Evolutionary conservation across 2,113 vertebrate species (phyloP).

Genomic region (Plotosus lineatus): DNA sequence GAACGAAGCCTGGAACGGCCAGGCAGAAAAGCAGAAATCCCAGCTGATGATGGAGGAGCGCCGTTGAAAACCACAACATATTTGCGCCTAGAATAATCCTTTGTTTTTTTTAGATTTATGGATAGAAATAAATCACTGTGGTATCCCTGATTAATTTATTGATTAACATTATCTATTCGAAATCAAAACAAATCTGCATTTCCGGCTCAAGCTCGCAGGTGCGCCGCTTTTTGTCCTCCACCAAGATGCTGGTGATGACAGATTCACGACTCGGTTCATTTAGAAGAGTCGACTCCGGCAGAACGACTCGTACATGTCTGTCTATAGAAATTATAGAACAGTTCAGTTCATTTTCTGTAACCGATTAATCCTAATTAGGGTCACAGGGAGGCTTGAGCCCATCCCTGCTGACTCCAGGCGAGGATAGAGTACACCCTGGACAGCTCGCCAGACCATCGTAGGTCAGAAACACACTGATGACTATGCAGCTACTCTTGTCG

Average conservation of each 20-base stretch:
- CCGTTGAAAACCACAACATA: neutral
- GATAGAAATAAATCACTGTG: neutral
- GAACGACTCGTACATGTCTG: neutral
- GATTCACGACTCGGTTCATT: conserved; percentile 8
- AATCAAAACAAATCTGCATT: neutral
- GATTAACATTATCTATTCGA: neutral
- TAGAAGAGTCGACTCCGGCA: neutral
- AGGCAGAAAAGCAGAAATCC: neutral
- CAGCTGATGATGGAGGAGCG: neutral
- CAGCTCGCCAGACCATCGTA: no score
- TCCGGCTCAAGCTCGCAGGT: conserved; percentile 19
- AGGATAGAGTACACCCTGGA: no score
- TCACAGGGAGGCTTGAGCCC: no score
- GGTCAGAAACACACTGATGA: no score
- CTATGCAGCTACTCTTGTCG: no score
- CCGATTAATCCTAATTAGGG: no score
- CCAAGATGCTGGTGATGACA: neutral
- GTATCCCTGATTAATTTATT: neutral
- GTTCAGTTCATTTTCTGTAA: no score
- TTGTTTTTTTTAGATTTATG: neutral
- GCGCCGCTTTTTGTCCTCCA: conserved; percentile 17
- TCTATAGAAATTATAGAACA: neutral
- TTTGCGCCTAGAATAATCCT: neutral
- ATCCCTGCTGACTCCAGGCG: no score
- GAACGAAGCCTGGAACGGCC: conserved; percentile 17